Conservation (phyloP, 2,888 invertebrate species). For the Brachyptera putata region DNA sequence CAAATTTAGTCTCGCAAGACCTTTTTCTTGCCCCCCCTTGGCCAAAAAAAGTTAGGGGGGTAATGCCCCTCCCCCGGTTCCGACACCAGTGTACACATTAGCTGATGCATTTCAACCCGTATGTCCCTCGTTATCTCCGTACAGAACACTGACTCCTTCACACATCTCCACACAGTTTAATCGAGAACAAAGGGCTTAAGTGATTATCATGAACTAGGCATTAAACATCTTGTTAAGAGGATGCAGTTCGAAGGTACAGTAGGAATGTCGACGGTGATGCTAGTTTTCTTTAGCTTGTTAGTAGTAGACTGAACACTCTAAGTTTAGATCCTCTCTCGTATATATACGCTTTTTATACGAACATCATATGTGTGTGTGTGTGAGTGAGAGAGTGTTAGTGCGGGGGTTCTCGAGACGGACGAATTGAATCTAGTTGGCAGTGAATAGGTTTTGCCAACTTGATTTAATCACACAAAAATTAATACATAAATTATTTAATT, state of each 20-base stretch:
- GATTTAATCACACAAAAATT: conserved; percentile 1
- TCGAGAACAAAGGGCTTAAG: neutral
- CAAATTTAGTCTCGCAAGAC: too few relatives aligned
- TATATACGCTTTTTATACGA: too few relatives aligned
- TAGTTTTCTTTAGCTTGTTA: conserved; percentile 17
- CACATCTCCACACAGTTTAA: neutral
- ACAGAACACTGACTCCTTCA: too few relatives aligned
- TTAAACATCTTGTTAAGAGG: too few relatives aligned
- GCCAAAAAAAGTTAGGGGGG: too few relatives aligned
- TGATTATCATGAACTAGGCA: neutral
- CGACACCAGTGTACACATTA: too few relatives aligned
- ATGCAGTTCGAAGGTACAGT: conserved; percentile 5
- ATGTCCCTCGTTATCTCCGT: too few relatives aligned
- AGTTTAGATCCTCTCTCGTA: conserved; percentile 7
- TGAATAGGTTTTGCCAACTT: conserved; percentile 10
- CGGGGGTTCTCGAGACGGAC: conserved; percentile 17
- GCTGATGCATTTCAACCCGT: too few relatives aligned
- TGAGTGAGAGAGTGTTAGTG: conserved; percentile 32
- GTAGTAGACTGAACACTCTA: conserved; percentile 11
- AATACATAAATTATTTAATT: too few relatives aligned
- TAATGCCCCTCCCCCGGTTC: too few relatives aligned
- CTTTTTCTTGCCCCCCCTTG: too few relatives aligned
- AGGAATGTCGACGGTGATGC: conserved; percentile 11
- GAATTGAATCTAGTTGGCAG: conserved; percentile 7
- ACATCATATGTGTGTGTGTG: conserved; percentile 35